Conservation (phyloP, 2,888 invertebrate genomes). For the Epirrhoe alternata region DNA sequence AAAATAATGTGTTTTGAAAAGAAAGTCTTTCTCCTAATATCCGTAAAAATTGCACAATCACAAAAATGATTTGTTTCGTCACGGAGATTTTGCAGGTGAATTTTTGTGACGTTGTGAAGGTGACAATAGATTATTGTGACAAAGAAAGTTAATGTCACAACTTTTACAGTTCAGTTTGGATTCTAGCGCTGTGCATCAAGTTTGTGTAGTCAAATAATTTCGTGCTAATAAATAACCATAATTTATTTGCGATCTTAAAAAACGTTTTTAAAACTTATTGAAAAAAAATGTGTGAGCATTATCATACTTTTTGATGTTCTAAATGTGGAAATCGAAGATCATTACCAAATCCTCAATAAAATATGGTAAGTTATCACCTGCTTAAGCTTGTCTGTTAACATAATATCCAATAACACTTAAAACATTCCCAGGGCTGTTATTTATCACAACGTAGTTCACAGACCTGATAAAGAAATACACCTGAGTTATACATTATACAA, state of each 20-base stretch:
- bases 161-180: slow-evolving; percentile 40
- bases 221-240: neutral
- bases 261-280: neutral
- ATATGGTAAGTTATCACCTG: slow-evolving; percentile 32
- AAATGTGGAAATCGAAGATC: neutral
- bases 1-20: slow-evolving; percentile 38
- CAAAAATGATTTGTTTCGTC: slow-evolving; percentile 63
- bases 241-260: neutral
- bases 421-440: slow-evolving; percentile 24
- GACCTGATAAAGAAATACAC: slow-evolving; percentile 40
- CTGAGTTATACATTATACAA: slow-evolving; percentile 41
- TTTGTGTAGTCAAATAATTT: slow-evolving; percentile 31
- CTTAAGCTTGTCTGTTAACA: slow-evolving; percentile 24
- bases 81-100: slow-evolving; percentile 64
- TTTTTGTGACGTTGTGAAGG: slow-evolving; percentile 37
- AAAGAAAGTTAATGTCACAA: slow-evolving; percentile 49
- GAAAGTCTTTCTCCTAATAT: slow-evolving; percentile 75
- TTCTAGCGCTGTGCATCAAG: slow-evolving; percentile 45
- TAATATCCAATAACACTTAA: slow-evolving; percentile 35
- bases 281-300: neutral
- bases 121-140: slow-evolving; percentile 35
- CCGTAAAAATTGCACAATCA: slow-evolving; percentile 63
- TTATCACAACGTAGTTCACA: slow-evolving; percentile 29
- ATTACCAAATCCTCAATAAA: slow-evolving; percentile 21
- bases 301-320: neutral